Evolutionary conservation across 1,140 invertebrate species (phyloP), one percentile per base, ranked within the genome.

Genomic region (Copidosoma floridanum): DNA sequence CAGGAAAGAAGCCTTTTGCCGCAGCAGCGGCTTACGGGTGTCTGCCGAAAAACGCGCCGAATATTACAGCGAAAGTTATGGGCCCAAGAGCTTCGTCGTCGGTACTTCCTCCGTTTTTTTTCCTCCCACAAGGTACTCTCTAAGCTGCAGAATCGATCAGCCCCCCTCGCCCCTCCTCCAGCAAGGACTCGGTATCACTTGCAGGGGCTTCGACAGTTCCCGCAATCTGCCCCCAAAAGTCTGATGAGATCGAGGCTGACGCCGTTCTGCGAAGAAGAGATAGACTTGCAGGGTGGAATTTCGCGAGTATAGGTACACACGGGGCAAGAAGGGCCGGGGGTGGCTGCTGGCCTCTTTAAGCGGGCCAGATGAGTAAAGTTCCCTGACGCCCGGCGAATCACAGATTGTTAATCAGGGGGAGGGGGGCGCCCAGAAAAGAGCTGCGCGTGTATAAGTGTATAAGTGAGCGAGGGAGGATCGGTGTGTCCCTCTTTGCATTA

Each of bases 401-500:
- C n/a, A 47, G 21, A 56, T 47, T 55, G 41, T 55, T 55, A 55
- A 43, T 55, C 41, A 55, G 12, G 21, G 18, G 14, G 37, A 16
- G 14, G 18, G 10, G 2, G 35, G 8, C 38, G 38, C 29, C 29
- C 32, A 44, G 52, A 18, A n/a, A n/a, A n/a, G n/a, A 41, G 41
- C n/a, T n/a, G n/a, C n/a, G n/a, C n/a, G n/a, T n/a, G n/a, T n/a
- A n/a, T n/a, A n/a, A n/a, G n/a, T n/a, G n/a, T n/a, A n/a, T n/a
- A n/a, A n/a, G n/a, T n/a, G n/a, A n/a, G n/a, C n/a, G n/a, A n/a
- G n/a, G n/a, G n/a, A n/a, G n/a, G n/a, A n/a, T n/a, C n/a, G n/a
- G n/a, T n/a, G n/a, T n/a, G n/a, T 41, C 16, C n/a, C 21, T 20
- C 8, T 27, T 7, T 20, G 47, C 47, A 50, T 50, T 35, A 18